Base-by-base conservation (phyloP, 2,113 vertebrate species). In the Machaerirhynchus nigripectus region DNA sequence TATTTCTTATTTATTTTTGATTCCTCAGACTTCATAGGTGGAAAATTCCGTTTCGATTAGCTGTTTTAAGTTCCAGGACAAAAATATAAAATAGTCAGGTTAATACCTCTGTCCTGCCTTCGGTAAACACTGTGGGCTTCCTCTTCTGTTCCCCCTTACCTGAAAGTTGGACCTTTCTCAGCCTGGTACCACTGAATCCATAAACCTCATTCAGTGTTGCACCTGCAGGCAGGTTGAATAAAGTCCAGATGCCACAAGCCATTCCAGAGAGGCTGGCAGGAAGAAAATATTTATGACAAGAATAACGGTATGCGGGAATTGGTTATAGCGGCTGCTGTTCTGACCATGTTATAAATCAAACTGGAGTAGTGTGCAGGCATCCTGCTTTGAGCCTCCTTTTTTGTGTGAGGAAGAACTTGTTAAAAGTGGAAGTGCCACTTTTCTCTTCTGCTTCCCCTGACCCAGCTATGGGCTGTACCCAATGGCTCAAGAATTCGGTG, bases 41-140 rank as follows among this genome's bases (percentile, higher is more conserved):
- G 30, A 55, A 56, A 52, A 55, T 82, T 49, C 19, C 65, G 23
- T 74, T 82, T 70, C 40, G 70, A 1, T 69, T 61, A 56, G 5
- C 15, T 90, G 4, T 65, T 80, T 78, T 65, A 39, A 87, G 26
- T 85, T 84, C 20, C 37, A 27, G 30, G 14, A 49, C 16, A 71
- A 64, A 90, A 46, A 21, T 8, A 21, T 0, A 28, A 37, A 70
- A 63, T 60, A 0, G 0, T 55, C 15, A 44, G 13, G 42, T 87
- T 84, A 13, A 1, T 19, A 22, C 21, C 8, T 84, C 20, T 50
- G 20, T 74, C 18, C 50, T 81, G 26, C 64, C 60, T 71, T 75
- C 50, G 13, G 19, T 88, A 61, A 65, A 57, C 28, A 33, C 52
- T 26, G 12, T 12, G 56, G 21, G 15, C 39, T 74, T 77, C 39